These are phyloP conservation scores for Sicus ferrugineus DNA, from an alignment of 2,888 invertebrate genomes.

Conservation along the genomic window DNA sequence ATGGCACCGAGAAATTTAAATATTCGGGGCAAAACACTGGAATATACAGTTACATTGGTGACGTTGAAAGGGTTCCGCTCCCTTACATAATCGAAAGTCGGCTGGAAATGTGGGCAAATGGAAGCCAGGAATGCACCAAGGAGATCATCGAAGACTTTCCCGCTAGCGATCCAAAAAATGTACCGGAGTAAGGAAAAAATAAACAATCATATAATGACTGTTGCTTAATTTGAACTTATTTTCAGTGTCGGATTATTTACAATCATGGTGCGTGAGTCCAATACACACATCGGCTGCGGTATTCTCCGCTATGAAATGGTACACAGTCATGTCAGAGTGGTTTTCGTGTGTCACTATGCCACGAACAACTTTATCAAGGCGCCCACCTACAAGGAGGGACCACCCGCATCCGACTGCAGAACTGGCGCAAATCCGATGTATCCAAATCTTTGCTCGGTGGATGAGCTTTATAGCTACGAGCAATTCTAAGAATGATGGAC, in stretches of 20 bases:
- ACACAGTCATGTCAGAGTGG: background rate
- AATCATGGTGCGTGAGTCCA: constrained; percentile 19
- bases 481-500: too few species aligned
- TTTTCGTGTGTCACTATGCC: constrained; percentile 21
- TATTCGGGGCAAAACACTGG: constrained; percentile 7
- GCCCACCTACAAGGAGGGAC: constrained; percentile 2
- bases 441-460: constrained; percentile 11
- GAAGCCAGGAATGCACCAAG: background rate
- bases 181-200: background rate
- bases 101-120: background rate
- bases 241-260: constrained; percentile 18
- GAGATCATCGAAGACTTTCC: background rate
- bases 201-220: too few species aligned
- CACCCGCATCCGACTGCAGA: constrained; percentile 7
- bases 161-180: background rate
- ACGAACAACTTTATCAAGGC: constrained; percentile 10
- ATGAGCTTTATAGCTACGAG: constrained; percentile 2
- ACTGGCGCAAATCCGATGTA: constrained; percentile 1
- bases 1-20: background rate
- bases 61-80: background rate
- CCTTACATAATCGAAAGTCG: background rate
- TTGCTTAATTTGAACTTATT: too few species aligned
- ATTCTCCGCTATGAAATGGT: background rate
- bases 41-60: background rate
- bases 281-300: constrained; percentile 24